phyloP scores from a whole-genome alignment of 2,888 invertebrate species.

The Nasonia oneida region DNA sequence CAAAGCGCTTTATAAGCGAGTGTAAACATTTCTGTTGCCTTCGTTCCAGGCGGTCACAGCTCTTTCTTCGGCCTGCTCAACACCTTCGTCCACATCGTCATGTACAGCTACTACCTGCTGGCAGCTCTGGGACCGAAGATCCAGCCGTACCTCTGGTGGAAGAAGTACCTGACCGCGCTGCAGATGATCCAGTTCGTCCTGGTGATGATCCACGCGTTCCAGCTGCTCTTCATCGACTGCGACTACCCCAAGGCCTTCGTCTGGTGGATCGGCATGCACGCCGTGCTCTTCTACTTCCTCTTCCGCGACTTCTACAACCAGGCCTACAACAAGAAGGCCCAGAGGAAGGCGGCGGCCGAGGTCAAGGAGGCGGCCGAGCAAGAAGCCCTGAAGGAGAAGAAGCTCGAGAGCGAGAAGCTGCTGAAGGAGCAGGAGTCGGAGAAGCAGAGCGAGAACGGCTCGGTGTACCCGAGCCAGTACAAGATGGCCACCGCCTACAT shows the following conservation, averaged over 20 bases:
- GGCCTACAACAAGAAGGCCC: conserved; percentile 81
- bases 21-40: neutral
- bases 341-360: conserved; percentile 48
- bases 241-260: conserved; percentile 93
- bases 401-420: neutral
- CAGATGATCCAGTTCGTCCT: conserved; percentile 96
- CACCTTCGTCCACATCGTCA: conserved; percentile 96
- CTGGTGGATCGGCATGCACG: conserved; percentile 95
- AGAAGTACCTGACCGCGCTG: conserved; percentile 93
- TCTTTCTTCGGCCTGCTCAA: conserved; percentile 96
- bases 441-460: conserved; percentile 68
- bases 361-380: conserved; percentile 3
- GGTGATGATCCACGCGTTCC: conserved; percentile 94
- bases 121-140: conserved; percentile 93
- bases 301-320: conserved; percentile 95
- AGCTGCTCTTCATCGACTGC: conserved; percentile 93
- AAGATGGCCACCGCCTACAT: conserved; percentile 81
- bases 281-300: conserved; percentile 94
- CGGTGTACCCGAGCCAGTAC: conserved; percentile 77
- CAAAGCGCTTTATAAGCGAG: neutral
- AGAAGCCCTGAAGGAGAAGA: neutral
- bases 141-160: conserved; percentile 97
- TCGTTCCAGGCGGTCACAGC: conserved; percentile 90
- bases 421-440: conserved; percentile 17
- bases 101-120: conserved; percentile 95